Evolutionary conservation across 2,113 vertebrate species (phyloP), one percentile per base, ranked within the genome.

Genomic region (Campylomormyrus tamandua): DNA sequence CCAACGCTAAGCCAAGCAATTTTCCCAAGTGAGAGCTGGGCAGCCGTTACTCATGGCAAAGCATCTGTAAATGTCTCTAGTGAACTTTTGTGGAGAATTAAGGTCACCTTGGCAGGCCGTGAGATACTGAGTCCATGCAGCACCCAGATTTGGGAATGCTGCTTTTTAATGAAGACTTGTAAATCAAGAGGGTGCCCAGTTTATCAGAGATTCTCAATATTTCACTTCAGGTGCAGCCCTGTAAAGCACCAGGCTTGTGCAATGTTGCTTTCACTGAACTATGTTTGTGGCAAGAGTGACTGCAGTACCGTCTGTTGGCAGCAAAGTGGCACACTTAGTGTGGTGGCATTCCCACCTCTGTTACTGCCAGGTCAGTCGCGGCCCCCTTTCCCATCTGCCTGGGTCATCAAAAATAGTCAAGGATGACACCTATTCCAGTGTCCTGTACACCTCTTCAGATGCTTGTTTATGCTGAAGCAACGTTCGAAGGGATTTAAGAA

Each of bases 391-490:
- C 45, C 45, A n/a, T 24, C 83, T 84, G 39, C 39, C 24, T 48
- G 42, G 42, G n/a, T 48, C 3, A 46, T 45, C 45, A 24, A 48
- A 46, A 48, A 9, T 45, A 45, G 21, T 48, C 83, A 24, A 10
- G 45, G 39, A 4, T 21, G 39, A 11, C 24, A 48, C 62, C 88
- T 89, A 62, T 49, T 90, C 86, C 49, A 89, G 66, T 56, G 52
- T 35, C 52, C 45, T 17, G 35, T 77, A 31, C 87, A 31, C 89
- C n/a, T 89, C 83, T 91, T 91, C 88, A 80, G 21, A 90, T 89
- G 77, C 87, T 83, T 87, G 21, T 90, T 90, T 87, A 45, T 90
- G 87, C 91, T 91, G 84, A 45, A 87, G 92, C 91, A 87, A 85
- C 49, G 85, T 87, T 42, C 4, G 91, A 90, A 80, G 88, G 56